A percentile compares a stretch with the other conserved stretches of the same genome.
phyloP scores from a whole-genome alignment of 2,888 invertebrate genomes.

The Periphyllus acericola region DNA sequence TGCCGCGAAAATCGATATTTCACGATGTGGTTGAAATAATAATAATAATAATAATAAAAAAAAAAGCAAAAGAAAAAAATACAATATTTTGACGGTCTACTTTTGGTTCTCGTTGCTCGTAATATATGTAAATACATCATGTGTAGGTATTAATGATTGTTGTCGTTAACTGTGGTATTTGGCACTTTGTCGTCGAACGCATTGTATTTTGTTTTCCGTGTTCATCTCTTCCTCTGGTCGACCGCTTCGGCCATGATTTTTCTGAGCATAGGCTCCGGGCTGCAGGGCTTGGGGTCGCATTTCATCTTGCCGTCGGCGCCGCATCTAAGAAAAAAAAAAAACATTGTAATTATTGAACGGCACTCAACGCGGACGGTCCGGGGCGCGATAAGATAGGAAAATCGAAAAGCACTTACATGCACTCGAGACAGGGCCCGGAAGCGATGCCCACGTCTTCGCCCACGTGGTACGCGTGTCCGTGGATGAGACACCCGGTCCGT shows the following conservation, averaged over 20 bases:
- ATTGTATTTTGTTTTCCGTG: background rate
- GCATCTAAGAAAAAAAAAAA: conserved; percentile 74
- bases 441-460: conserved; percentile 86
- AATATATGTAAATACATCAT: too few relatives aligned
- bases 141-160: background rate
- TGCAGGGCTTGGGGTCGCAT: conserved; percentile 90
- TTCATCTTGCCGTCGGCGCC: conserved; percentile 93
- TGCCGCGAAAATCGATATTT: conserved; percentile 35
- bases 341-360: background rate
- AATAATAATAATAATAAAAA: conserved; percentile 33
- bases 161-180: conserved; percentile 54
- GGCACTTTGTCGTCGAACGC: conserved; percentile 48
- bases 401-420: conserved; percentile 78
- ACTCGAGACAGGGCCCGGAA: conserved; percentile 92
- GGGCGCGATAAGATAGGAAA: background rate
- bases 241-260: conserved; percentile 86
- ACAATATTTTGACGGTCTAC: conserved; percentile 48
- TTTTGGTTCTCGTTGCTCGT: conserved; percentile 58
- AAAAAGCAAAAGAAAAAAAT: conserved; percentile 17
- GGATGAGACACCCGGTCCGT: conserved; percentile 85
- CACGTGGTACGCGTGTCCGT: conserved; percentile 84
- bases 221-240: conserved; percentile 64
- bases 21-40: conserved; percentile 4
- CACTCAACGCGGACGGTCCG: background rate
- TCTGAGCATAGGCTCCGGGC: conserved; percentile 88